phyloP scores from a whole-genome alignment of 2,113 vertebrate genomes.

The Pelusios castaneus region DNA sequence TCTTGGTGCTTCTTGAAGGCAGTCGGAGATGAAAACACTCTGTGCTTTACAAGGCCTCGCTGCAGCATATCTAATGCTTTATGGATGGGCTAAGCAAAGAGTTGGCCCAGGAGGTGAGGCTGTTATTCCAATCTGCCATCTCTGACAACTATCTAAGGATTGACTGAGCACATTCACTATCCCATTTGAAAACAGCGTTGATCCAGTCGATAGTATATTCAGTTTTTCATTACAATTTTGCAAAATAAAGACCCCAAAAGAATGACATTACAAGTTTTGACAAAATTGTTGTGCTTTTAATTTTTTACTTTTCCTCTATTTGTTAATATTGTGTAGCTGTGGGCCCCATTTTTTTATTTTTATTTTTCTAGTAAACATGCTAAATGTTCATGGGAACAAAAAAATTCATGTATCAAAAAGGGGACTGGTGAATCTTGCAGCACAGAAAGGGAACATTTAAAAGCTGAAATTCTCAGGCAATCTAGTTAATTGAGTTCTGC shows the following conservation, averaged over 20 bases:
- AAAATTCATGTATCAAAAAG: background rate
- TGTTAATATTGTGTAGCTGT: background rate
- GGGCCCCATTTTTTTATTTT: rapidly evolving
- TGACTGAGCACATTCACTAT: background rate
- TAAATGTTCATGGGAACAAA: background rate
- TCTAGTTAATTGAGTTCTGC: background rate
- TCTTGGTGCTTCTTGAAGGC: background rate
- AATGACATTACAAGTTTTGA: background rate
- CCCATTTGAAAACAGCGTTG: background rate
- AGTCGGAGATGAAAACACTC: background rate
- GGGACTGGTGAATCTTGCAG: background rate
- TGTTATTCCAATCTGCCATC: background rate
- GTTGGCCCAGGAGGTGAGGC: background rate
- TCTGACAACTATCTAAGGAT: background rate
- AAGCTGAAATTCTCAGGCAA: background rate
- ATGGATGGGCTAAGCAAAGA: background rate
- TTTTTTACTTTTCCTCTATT: background rate
- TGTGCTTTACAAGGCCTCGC: background rate
- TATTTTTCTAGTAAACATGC: background rate
- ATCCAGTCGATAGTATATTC: background rate
- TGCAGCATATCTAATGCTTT: background rate
- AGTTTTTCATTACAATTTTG: background rate
- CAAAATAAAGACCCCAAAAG: background rate
- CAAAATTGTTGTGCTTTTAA: background rate
- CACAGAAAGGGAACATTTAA: background rate